A percentile compares a stretch with the other conserved stretches of the same genome.
Conservation (phyloP, 2,888 invertebrate genomes). For the Chironomus riparius region DNA sequence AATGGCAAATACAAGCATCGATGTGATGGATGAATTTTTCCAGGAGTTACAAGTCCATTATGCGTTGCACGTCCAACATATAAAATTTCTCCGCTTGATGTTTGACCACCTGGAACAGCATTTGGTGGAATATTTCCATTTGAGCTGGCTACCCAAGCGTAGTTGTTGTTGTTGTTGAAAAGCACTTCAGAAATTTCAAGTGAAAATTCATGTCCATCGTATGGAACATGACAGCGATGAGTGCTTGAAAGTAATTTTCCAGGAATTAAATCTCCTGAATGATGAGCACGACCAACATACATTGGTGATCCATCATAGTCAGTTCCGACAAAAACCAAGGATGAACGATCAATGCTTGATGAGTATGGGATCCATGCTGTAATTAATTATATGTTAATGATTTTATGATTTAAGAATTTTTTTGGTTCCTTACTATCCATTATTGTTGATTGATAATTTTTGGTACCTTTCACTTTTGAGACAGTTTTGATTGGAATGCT, state of each 20-base stretch:
- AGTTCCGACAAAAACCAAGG: neutral
- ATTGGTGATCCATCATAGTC: neutral
- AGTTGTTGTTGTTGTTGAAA: too few species aligned
- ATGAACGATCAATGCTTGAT: neutral
- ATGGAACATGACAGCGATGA: neutral
- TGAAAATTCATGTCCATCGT: neutral
- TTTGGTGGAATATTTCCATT: conserved; percentile 36
- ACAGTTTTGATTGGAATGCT: neutral
- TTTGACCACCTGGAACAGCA: conserved; percentile 39
- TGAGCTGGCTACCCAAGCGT: conserved; percentile 30
- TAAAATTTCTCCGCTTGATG: conserved; percentile 38
- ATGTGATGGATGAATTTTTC: conserved; percentile 39
- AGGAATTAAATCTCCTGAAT: neutral
- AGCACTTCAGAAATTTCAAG: neutral
- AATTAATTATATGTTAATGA: neutral
- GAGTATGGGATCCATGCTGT: neutral
- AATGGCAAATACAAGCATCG: conserved; percentile 37
- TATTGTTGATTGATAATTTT: neutral
- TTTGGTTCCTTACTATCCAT: neutral
- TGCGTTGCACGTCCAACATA: conserved; percentile 39
- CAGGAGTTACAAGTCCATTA: conserved; percentile 31
- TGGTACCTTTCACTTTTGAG: neutral
- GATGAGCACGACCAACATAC: neutral
- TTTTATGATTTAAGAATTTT: neutral
- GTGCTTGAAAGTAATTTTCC: neutral